Conservation (phyloP, 2,113 vertebrate genomes). For the Pedetes capensis region DNA sequence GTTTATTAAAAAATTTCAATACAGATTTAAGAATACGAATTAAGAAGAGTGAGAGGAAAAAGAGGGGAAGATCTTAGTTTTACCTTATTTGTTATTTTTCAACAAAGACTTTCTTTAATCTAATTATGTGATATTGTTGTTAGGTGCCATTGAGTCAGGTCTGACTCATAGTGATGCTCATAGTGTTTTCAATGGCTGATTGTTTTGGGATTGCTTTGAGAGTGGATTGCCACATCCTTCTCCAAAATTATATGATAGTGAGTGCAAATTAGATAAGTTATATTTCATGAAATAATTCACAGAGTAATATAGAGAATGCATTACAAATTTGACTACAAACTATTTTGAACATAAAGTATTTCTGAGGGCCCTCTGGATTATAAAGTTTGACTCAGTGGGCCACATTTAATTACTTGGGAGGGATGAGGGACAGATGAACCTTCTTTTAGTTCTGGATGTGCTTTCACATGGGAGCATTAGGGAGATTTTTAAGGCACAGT, state of each 20-base stretch:
- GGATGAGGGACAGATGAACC: not conserved
- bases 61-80: not conserved
- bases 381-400: not conserved
- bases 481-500: not conserved
- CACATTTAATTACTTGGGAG: not conserved
- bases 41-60: no score
- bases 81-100: constrained; percentile 33
- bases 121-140: no score
- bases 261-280: not conserved
- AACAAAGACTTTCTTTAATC: constrained; percentile 23
- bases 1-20: no score
- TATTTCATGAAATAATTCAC: constrained; percentile 10
- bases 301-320: not conserved
- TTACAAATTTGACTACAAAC: not conserved
- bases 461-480: not conserved
- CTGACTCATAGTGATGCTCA: no score
- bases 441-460: not conserved
- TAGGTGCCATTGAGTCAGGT: no score
- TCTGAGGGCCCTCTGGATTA: not conserved
- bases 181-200: no score
- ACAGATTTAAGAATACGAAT: no score
- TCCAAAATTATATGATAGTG: not conserved
- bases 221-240: no score
- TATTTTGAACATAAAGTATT: not conserved
- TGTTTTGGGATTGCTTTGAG: no score